Evolutionary conservation across 2,797 vertebrate genomes (phyloP), one percentile per base, ranked within the genome.

Genomic region (Peromyscus attwateri): DNA sequence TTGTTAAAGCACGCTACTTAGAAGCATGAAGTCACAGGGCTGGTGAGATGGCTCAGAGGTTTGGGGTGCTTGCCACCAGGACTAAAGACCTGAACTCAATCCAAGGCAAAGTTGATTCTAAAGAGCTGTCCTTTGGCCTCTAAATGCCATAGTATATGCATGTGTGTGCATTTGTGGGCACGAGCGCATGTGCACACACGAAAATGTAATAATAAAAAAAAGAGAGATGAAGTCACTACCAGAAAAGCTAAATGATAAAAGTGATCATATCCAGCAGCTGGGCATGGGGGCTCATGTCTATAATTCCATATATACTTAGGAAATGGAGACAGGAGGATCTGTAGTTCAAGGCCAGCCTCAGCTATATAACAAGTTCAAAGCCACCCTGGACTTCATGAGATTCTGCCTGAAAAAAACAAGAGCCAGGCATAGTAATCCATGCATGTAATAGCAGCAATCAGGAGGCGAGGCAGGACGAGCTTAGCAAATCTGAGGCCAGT

Each of bases 161-260:
- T 40, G 12, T 2, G 13, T 46, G 40, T 68, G 31, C 13, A 17
- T 8, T 1, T n/a, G 2, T 10, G 68, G 2, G 14, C 17, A n/a
- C 5, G 3, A 34, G 37, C 12, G 14, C 21, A 55, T n/a, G 27
- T 12, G 6, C 19, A 60, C 31, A 57, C 31, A 19, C 1, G 13
- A 21, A 82, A 82, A 66, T 43, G 11, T 55, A 80, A 49, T 64
- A 64, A 85, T 34, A 68, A 52, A 46, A 19, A 52, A 52, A 83
- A 49, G 31, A 94, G 87, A 84, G 37, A 81, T 0, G 70, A 96
- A 70, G 43, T 91, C 89, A 92, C 49, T 43, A 94, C 31, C 64
- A 87, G 93, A 94, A 96, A 95, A 87, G 43, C 73, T 93, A 94
- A 89, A 76, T 70, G 92, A 57, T 87, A 92, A 94, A 93, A 97